phyloP scores from a whole-genome alignment of 2,113 vertebrate species.

The Diadophis punctatus region DNA sequence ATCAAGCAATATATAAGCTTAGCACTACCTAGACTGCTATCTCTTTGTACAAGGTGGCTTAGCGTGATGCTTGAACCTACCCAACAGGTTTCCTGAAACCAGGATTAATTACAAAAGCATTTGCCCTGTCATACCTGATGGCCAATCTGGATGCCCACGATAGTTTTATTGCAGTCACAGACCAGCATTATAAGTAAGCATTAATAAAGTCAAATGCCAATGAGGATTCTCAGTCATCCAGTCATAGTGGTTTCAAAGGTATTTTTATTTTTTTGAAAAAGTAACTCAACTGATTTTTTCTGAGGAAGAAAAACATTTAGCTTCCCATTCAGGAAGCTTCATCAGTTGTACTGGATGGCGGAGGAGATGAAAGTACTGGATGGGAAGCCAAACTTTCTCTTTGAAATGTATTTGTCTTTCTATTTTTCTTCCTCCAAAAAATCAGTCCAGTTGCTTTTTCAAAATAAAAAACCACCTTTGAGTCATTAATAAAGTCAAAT shows the following conservation, averaged over 20 bases:
- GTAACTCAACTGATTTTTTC: background rate
- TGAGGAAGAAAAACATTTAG: no score
- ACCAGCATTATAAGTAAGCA: background rate
- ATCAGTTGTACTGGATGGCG: background rate
- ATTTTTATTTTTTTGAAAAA: background rate
- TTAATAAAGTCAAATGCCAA: background rate
- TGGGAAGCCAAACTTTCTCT: background rate
- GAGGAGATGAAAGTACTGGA: background rate
- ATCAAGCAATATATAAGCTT: background rate
- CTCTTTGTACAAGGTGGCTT: background rate
- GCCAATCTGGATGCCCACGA: background rate
- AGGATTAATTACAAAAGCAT: background rate
- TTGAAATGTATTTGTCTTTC: no score
- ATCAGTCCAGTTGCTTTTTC: background rate
- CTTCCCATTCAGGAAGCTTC: no score
- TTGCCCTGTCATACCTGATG: background rate
- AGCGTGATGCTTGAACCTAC: background rate
- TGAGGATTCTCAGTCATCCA: background rate
- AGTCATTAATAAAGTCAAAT: background rate
- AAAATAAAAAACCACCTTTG: no score
- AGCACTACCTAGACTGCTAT: background rate
- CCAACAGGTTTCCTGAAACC: background rate
- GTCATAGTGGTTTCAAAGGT: background rate
- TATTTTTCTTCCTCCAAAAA: background rate
- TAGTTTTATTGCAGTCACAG: background rate